Conservation (phyloP, 2,888 invertebrate species). For the Agriotes lineatus region DNA sequence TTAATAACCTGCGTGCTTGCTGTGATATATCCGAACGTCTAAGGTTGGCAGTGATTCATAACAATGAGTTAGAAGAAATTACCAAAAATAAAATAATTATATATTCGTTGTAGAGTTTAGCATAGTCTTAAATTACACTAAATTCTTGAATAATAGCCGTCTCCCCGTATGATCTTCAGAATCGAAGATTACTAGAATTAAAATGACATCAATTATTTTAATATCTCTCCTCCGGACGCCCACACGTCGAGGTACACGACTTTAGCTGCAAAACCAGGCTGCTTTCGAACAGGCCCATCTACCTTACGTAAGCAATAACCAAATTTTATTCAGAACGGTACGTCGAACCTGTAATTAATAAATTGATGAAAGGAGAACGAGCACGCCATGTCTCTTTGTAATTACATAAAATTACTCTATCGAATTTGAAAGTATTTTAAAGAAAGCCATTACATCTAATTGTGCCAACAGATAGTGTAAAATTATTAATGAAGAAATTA, state of each 20-base stretch:
- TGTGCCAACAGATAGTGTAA: no score
- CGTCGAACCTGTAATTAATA: not conserved
- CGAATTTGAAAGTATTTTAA: no score
- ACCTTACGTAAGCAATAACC: not conserved
- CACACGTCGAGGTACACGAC: conserved; percentile 38
- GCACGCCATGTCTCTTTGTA: no score
- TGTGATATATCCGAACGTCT: not conserved
- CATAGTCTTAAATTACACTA: conserved; percentile 47
- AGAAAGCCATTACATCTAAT: no score
- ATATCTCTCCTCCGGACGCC: conserved; percentile 47
- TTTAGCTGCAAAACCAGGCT: conserved; percentile 25
- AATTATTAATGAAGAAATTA: no score
- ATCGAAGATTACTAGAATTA: conserved; percentile 53
- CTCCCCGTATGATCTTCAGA: conserved; percentile 45
- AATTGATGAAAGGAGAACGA: not conserved
- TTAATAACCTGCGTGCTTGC: not conserved
- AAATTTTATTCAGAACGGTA: not conserved
- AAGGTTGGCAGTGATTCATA: conserved; percentile 21
- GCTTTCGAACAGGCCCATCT: not conserved
- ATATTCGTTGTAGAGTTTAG: conserved; percentile 45
- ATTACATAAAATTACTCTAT: no score
- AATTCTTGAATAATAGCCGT: conserved; percentile 47
- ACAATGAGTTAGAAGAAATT: conserved; percentile 31
- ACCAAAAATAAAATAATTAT: conserved; percentile 47
- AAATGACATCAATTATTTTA: conserved; percentile 55